Base-by-base conservation (phyloP, 35 echinoderm and acorn worm species). In the Stichopus chloronotus region DNA sequence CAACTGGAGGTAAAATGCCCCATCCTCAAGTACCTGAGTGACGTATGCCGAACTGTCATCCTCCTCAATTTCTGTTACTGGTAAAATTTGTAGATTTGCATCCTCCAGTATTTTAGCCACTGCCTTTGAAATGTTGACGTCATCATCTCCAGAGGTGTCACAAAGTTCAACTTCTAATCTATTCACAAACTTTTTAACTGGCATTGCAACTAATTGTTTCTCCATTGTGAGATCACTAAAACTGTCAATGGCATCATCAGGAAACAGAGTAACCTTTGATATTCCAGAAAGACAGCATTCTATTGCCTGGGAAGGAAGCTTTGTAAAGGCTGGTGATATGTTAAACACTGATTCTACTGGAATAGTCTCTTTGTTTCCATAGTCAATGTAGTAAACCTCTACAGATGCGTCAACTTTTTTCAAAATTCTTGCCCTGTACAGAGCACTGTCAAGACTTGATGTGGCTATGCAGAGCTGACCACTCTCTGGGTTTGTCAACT, bases 381-480 rank as follows among this genome's bases (percentile, higher is more conserved):
- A 98, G 59, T 98, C 96, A 17, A 98, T 78, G 87, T 96, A 98
- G 25, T 86, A 57, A 7, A 95, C 91, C 55, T 94, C 86, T 5
- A 94, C 55, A 60, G 92, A 13, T 17, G 57, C 53, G 21, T 80
- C 69, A 12, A 63, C 21, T 11, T 56, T 80, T 69, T 90, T 93
- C 23, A 94, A 72, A 76, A 98, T 92, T 63, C 79, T 92, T n/a
- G 94, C 94, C 14, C 96, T 95, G 57, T 98, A 98, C 78, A 92
- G 94, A 16, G 88, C 94, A 58, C 88, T 93, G 87, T 98, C 96
- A 52, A 68, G 72, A 24, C 90, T 55, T 59, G 88, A 98, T 94
- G 88, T 87, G 57, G 90, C 96, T 22, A 93, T 55, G 88, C 96
- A 98, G 63, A 92, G 63, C 78, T 86, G 80, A 22, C 63, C 80